These are phyloP conservation scores for Equus quagga DNA, from an alignment of 2,113 vertebrate species.

Conservation along the genomic window DNA sequence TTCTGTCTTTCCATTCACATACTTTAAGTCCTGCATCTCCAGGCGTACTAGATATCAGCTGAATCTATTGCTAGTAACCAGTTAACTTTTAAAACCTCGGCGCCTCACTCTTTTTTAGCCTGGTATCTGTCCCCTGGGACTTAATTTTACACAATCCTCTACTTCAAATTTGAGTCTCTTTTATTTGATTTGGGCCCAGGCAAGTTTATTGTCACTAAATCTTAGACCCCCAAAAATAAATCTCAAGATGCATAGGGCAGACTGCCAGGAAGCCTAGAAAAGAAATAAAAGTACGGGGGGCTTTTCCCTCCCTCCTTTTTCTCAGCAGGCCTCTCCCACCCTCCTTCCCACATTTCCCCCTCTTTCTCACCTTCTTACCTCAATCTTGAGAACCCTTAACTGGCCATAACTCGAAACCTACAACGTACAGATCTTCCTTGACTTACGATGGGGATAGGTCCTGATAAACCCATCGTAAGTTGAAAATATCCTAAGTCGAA, in stretches of 20 bases:
- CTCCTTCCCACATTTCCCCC: not conserved
- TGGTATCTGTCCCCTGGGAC: not conserved
- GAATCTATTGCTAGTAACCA: not conserved
- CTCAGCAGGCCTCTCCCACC: not conserved
- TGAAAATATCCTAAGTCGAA: not conserved
- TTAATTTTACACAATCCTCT: not conserved
- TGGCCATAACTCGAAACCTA: not conserved
- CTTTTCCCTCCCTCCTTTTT: not conserved
- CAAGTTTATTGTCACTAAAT: slow-evolving; percentile 12
- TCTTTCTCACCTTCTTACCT: not conserved
- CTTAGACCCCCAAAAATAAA: not conserved
- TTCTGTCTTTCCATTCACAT: not conserved
- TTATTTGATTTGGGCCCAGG: not conserved
- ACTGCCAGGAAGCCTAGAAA: not conserved
- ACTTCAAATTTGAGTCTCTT: not conserved
- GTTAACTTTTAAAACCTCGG: not conserved
- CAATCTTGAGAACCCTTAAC: not conserved
- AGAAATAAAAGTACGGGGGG: not conserved
- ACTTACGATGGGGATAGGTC: not conserved
- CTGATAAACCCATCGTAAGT: not conserved
- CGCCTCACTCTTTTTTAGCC: not conserved
- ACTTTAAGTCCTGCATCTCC: not conserved
- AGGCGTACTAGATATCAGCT: not conserved
- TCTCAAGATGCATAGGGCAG: not conserved
- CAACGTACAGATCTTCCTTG: not conserved